Conservation (phyloP, 1,140 invertebrate species). For the Campoletis sonorensis region DNA sequence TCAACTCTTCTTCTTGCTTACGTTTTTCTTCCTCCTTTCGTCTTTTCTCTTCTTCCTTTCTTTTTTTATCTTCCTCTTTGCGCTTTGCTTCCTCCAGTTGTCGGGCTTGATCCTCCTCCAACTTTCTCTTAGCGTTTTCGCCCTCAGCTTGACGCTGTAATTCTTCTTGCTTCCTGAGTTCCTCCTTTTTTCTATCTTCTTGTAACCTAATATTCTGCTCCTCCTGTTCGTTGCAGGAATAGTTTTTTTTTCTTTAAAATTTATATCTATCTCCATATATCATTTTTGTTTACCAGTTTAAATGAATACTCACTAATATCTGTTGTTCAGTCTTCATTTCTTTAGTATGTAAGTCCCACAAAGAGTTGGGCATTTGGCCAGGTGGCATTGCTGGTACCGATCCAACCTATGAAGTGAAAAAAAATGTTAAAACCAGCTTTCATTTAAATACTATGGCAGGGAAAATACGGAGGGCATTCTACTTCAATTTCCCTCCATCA, state of each 20-base stretch:
- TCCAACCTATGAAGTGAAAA: conserved; percentile 61
- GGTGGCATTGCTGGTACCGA: conserved; percentile 69
- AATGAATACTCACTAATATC: conserved; percentile 69
- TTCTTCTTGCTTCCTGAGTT: conserved; percentile 67
- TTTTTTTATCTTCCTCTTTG: conserved; percentile 70
- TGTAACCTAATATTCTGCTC: conserved; percentile 75
- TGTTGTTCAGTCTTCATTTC: conserved; percentile 78
- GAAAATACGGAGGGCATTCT: too few species aligned
- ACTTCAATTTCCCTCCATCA: too few species aligned
- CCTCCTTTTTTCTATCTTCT: conserved; percentile 71
- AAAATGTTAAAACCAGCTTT: too few species aligned
- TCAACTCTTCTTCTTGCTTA: conserved; percentile 67
- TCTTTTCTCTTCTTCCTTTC: conserved; percentile 66
- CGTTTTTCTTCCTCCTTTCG: conserved; percentile 71
- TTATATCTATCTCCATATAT: too few species aligned
- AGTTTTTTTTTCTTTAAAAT: background rate
- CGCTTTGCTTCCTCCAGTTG: conserved; percentile 68
- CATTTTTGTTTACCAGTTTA: background rate
- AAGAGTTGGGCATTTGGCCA: conserved; percentile 69
- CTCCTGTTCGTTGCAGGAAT: conserved; percentile 65
- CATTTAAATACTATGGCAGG: too few species aligned
- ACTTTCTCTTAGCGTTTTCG: conserved; percentile 65
- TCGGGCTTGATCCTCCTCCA: conserved; percentile 67
- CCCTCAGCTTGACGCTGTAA: conserved; percentile 61
- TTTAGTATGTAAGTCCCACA: conserved; percentile 72